Evolutionary conservation across 53 echinoderm and acorn worm genomes (phyloP).

Genomic region (Henricia sp.): DNA sequence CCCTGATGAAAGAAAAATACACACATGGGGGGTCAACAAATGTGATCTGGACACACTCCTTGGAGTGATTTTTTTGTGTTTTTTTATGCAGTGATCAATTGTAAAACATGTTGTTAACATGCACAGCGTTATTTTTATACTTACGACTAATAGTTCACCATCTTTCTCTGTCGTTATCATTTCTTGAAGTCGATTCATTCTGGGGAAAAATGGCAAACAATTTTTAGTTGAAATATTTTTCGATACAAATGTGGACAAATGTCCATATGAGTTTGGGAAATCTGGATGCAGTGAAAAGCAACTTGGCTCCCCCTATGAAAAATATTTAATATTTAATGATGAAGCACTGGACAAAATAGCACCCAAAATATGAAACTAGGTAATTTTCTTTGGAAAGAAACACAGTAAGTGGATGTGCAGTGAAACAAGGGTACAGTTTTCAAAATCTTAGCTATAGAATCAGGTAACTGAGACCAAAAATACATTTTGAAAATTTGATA

Average conservation of each 20-base stretch:
- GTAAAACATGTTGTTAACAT: no score
- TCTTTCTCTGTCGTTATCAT: conserved; percentile 90
- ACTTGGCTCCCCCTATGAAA: no score
- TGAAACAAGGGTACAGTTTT: no score
- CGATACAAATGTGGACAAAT: background rate
- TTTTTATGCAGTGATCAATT: no score
- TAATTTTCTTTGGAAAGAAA: no score
- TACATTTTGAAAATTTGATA: background rate
- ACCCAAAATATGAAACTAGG: background rate
- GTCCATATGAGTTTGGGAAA: background rate
- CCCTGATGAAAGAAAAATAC: conserved; percentile 65
- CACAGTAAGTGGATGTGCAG: no score
- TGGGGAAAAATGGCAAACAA: conserved; percentile 18
- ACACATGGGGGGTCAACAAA: no score
- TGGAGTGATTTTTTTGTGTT: background rate
- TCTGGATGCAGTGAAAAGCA: no score
- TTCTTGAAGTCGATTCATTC: conserved; percentile 95
- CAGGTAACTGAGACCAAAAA: no score
- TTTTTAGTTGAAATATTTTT: background rate
- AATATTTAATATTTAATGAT: background rate
- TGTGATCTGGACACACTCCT: background rate
- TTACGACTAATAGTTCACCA: conserved; percentile 97
- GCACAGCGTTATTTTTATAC: conserved; percentile 28
- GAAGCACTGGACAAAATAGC: background rate
- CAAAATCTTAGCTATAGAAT: no score